Evolutionary conservation across 2,113 vertebrate species (phyloP).

Genomic region (Opisthocomus hoazin): DNA sequence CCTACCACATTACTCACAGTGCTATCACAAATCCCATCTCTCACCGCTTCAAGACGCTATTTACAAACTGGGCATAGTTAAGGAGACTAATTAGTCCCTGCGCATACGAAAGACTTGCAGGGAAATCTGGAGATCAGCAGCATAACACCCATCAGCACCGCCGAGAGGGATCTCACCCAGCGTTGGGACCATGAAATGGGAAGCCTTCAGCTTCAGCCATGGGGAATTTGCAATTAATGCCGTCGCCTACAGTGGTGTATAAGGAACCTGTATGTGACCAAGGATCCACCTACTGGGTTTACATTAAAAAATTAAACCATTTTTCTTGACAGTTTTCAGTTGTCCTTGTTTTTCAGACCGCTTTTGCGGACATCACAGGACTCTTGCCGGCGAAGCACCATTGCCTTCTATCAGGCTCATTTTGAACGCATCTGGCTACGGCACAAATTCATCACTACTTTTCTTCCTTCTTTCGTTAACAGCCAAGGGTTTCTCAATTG

Average conservation of each 20-base stretch:
- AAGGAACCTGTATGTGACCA: background rate
- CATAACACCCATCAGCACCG: background rate
- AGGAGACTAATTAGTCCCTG: background rate
- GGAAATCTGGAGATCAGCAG: background rate
- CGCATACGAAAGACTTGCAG: background rate
- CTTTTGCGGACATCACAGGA: background rate
- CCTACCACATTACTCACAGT: background rate
- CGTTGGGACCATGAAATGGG: background rate
- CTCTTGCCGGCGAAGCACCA: background rate
- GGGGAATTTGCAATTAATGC: background rate
- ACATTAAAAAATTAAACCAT: background rate
- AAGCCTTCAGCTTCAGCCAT: background rate
- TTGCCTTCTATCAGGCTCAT: background rate
- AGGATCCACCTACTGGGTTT: background rate
- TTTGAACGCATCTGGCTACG: fast-evolving
- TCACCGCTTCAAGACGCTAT: background rate
- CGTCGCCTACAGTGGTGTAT: fast-evolving
- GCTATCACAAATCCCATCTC: background rate
- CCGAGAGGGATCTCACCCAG: background rate
- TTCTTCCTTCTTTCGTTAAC: background rate
- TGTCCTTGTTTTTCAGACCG: background rate
- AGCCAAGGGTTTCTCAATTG: background rate
- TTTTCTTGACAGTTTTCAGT: background rate
- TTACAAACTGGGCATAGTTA: background rate
- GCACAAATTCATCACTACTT: background rate